A percentile compares a stretch with the other conserved stretches of the same genome.
These are phyloP conservation scores for Hipposideros larvatus DNA, from an alignment of 2,797 vertebrate species.

Conservation along the genomic window DNA sequence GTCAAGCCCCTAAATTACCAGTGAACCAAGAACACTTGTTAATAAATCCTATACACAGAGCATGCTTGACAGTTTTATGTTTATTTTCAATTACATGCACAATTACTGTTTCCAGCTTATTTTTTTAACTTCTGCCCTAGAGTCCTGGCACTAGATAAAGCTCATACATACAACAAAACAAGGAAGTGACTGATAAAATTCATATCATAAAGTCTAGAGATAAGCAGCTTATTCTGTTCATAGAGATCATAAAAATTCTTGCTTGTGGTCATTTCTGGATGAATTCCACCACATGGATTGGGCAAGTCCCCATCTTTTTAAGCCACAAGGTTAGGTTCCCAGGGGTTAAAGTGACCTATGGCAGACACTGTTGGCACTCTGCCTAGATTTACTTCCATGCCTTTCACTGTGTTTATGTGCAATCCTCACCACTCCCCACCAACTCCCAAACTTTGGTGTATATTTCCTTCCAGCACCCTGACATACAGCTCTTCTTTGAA, in stretches of 20 bases:
- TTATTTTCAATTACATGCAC: conserved; percentile 44
- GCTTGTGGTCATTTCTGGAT: neutral
- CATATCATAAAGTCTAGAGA: neutral
- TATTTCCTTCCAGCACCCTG: neutral
- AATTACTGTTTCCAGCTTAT: conserved; percentile 33
- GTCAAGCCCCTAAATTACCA: conserved; percentile 19
- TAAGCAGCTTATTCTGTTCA: conserved; percentile 7
- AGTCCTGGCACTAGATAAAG: conserved; percentile 39
- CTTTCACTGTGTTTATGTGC: neutral
- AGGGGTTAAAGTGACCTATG: neutral
- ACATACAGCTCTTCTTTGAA: neutral
- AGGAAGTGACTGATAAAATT: conserved; percentile 63
- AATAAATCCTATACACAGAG: neutral
- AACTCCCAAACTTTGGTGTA: neutral
- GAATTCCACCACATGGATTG: neutral
- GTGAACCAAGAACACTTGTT: conserved; percentile 12
- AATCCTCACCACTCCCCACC: neutral
- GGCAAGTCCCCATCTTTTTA: neutral
- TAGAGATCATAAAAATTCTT: conserved; percentile 39
- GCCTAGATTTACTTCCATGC: neutral
- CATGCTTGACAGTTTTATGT: conserved; percentile 21
- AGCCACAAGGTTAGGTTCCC: neutral
- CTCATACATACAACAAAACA: conserved; percentile 34
- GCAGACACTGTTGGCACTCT: neutral
- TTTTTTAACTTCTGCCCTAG: conserved; percentile 58